These are phyloP conservation scores for Tympanoctomys barrerae DNA, from an alignment of 2,797 vertebrate species.

Conservation along the genomic window DNA sequence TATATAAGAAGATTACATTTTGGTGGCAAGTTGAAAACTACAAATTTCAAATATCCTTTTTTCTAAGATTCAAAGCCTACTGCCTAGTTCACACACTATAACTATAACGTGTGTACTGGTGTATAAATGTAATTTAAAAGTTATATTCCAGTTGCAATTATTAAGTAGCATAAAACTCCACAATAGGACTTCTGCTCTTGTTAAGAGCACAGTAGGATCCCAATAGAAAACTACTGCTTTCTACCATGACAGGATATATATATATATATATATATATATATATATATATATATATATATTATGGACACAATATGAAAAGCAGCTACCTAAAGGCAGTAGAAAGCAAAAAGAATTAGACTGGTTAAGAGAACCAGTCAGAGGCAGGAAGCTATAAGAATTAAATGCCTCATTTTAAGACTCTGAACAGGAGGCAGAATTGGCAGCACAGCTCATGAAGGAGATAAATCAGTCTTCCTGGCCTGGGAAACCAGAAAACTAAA, in stretches of 20 bases:
- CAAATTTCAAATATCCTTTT: slow-evolving; percentile 40
- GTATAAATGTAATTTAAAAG: neutral
- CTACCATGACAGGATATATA: neutral
- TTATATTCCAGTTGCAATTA: slow-evolving; percentile 29
- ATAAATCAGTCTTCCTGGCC: neutral
- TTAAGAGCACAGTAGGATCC: neutral
- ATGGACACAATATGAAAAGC: neutral
- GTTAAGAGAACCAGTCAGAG: neutral
- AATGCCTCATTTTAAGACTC: neutral
- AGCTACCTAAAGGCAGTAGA: neutral
- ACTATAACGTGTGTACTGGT: neutral
- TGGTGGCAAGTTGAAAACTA: slow-evolving; percentile 29
- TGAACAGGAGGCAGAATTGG: neutral
- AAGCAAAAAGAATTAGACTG: neutral
- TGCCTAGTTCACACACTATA: neutral
- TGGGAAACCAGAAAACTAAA: slow-evolving; percentile 32
- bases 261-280: too few species aligned
- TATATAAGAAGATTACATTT: neutral
- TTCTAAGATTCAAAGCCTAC: slow-evolving; percentile 25
- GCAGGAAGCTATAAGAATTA: neutral
- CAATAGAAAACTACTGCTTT: slow-evolving; percentile 26
- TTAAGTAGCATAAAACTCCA: slow-evolving; percentile 10
- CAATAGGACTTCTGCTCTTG: neutral
- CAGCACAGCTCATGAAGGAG: neutral
- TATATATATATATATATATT: too few species aligned